These are phyloP conservation scores for Caenorhabditis sulstoni DNA, from an alignment of 2,888 invertebrate species.

Conservation along the genomic window DNA sequence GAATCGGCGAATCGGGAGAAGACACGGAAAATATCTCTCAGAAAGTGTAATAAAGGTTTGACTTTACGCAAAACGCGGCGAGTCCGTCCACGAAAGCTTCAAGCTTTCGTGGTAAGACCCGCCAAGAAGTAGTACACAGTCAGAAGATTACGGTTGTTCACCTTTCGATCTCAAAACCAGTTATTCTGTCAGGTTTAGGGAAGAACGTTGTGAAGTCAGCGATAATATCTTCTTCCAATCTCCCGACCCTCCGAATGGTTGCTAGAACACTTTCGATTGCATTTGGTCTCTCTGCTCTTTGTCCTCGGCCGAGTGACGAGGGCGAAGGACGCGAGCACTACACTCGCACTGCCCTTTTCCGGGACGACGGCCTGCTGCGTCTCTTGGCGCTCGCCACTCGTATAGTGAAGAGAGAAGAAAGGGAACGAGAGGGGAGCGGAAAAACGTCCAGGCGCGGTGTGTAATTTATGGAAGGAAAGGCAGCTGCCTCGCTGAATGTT, in stretches of 20 bases:
- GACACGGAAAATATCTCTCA: too few relatives aligned
- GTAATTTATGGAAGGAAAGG: not conserved
- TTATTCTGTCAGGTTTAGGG: not conserved
- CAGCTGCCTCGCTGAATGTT: not conserved
- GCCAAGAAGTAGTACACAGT: not conserved
- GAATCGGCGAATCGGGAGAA: too few relatives aligned
- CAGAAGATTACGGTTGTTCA: not conserved
- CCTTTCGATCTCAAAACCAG: not conserved
- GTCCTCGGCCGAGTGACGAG: slow-evolving; percentile 16
- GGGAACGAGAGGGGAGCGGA: not conserved
- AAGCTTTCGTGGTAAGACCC: slow-evolving; percentile 1
- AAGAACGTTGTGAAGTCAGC: not conserved
- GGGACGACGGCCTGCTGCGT: not conserved
- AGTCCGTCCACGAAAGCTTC: not conserved
- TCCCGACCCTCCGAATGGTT: slow-evolving; percentile 2
- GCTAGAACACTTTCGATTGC: not conserved
- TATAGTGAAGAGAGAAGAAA: not conserved
- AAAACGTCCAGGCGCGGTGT: not conserved
- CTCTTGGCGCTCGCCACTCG: too few relatives aligned
- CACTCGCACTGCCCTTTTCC: slow-evolving; percentile 22
- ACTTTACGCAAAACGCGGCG: not conserved
- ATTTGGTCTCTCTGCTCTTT: slow-evolving; percentile 15
- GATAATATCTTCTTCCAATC: not conserved
- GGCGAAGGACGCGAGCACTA: slow-evolving; percentile 20
- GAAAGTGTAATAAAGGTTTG: too few relatives aligned